These are phyloP conservation scores for Melanostoma scalare DNA, from an alignment of 2,888 invertebrate species.

Conservation along the genomic window DNA sequence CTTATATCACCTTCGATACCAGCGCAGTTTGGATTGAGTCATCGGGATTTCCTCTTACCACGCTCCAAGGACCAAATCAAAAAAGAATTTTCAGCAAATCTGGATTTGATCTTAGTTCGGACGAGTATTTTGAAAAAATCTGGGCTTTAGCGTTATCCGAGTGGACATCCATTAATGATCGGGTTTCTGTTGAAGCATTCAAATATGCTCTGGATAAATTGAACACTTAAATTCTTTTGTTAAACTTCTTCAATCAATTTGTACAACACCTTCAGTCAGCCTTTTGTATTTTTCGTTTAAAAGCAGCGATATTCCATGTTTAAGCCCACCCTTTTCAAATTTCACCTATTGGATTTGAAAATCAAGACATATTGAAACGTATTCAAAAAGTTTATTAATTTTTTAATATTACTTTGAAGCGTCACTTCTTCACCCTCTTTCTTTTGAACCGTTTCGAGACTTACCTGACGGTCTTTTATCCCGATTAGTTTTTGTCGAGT, in stretches of 20 bases:
- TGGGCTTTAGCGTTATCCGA: conserved; percentile 42
- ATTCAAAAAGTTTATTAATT: conserved; percentile 54
- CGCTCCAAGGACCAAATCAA: conserved; percentile 76
- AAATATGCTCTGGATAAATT: conserved; percentile 48
- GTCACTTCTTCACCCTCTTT: conserved; percentile 43
- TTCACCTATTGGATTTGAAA: background rate
- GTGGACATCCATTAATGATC: conserved; percentile 56
- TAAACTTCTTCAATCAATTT: no score
- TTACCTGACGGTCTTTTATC: conserved; percentile 32
- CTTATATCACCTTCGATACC: conserved; percentile 76
- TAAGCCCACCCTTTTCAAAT: no score
- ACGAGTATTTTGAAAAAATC: conserved; percentile 42
- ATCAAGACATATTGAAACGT: conserved; percentile 14
- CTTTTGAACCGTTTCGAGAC: conserved; percentile 57
- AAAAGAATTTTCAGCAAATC: conserved; percentile 74
- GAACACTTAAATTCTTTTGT: background rate
- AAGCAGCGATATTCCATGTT: no score
- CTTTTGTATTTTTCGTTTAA: no score
- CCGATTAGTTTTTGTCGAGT: conserved; percentile 1
- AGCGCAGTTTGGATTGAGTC: conserved; percentile 74
- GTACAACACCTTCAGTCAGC: no score
- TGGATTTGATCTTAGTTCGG: conserved; percentile 29
- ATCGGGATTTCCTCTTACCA: conserved; percentile 75
- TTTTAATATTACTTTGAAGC: conserved; percentile 1
- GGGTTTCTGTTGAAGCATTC: conserved; percentile 65